Base-by-base conservation (phyloP, 1,140 invertebrate genomes). In the Aphelenchoides fujianensis region DNA sequence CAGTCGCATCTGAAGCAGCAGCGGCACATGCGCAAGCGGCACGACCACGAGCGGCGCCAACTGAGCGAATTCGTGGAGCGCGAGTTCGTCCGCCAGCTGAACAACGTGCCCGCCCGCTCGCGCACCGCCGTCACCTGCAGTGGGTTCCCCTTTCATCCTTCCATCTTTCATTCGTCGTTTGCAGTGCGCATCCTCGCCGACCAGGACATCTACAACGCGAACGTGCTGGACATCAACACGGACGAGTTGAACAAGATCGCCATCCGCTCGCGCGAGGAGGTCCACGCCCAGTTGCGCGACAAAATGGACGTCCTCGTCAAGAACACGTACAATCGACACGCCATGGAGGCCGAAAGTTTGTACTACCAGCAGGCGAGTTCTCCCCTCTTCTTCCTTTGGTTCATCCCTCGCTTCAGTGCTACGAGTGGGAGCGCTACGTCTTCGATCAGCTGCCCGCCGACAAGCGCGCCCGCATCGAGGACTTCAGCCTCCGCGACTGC, bases 231-330 rank as follows among this genome's bases (percentile, higher is more conserved):
- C 55, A 59, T 19, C 12, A 59, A 59, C 19, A 59, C 55, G 34
- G 55, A 59, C 5, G 55, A 59, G 23, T 59, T 59, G 55, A 59
- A 59, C 55, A 59, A 59, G 34, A 59, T 59, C 34, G 12, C 55
- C 12, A 19, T 19, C 23, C 55, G 55, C 28, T 59, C 55, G 23
- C 5, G 55, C 5, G 55, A 59, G 7, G 55, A 59, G 34, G 23
- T 59, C 19, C 12, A 30, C 19, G 55, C 5, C 7, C 55, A 59
- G 19, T 16, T 59, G 5, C 5, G 23, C 7, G 5, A 59, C 28
- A 59, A 59, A 59, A 19, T 59, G 5, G 55, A 59, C 27, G 5
- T 19, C 34, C 55, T 59, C 5, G 23, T 59, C 34, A 59, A 59
- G 7, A 7, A 5, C 19, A 5, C 19, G 7, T 19, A 30, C 5